phyloP scores from a whole-genome alignment of 1,140 invertebrate genomes.

The Papilio machaon region DNA sequence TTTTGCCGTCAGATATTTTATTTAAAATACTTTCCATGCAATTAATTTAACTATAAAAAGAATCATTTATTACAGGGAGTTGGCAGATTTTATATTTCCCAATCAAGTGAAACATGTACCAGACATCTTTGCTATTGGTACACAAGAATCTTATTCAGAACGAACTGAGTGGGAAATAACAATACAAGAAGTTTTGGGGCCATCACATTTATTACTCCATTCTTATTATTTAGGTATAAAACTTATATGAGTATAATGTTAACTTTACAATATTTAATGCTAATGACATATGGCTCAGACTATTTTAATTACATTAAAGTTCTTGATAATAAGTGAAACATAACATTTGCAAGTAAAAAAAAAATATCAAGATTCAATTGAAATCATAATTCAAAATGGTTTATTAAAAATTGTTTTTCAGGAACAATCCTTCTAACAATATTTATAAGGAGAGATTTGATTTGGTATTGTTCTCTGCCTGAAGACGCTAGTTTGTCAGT shows the following conservation, averaged over 20 bases:
- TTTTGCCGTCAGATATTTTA: no score
- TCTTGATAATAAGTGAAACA: no score
- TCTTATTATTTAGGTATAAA: conserved; percentile 86
- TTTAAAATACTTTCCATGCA: no score
- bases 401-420: conserved; percentile 56
- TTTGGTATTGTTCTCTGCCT: conserved; percentile 96
- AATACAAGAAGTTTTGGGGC: conserved; percentile 95
- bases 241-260: background rate
- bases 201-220: conserved; percentile 93
- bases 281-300: no score
- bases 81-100: conserved; percentile 95
- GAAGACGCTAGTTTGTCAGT: conserved; percentile 94
- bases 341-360: no score
- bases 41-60: no score
- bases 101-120: conserved; percentile 91
- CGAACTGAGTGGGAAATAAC: conserved; percentile 95
- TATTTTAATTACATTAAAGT: no score
- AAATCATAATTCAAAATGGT: background rate
- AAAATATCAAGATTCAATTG: no score
- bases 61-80: conserved; percentile 81
- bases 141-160: conserved; percentile 94
- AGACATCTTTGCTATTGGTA: conserved; percentile 95
- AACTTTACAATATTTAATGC: background rate
- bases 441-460: conserved; percentile 93
- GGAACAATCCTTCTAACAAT: conserved; percentile 94